Conservation (phyloP, 2,113 vertebrate species). For the Cariama cristata region DNA sequence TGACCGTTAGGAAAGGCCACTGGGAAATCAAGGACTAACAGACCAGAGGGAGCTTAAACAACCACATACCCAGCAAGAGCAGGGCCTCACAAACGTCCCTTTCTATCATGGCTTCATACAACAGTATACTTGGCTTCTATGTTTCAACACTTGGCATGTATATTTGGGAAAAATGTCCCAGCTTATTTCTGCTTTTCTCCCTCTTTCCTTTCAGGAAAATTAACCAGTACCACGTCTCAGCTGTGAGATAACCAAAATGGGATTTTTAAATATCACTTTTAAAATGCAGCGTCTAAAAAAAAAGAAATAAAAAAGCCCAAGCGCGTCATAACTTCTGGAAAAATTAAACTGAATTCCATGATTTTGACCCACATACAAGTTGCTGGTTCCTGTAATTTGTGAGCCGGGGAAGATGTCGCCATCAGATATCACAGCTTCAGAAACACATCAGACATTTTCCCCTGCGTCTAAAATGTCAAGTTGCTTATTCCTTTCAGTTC, state of each 20-base stretch:
- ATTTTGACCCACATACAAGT: background rate
- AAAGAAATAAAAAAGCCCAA: background rate
- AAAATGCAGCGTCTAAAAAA: background rate
- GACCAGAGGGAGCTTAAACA: background rate
- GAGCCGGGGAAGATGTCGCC: background rate
- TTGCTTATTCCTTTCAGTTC: background rate
- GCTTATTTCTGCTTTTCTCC: background rate
- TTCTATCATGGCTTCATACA: background rate
- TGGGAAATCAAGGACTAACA: background rate
- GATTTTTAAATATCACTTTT: background rate
- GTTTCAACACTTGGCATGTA: background rate
- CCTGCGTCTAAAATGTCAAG: background rate
- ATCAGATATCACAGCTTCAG: background rate
- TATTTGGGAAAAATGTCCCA: background rate
- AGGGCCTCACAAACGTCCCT: background rate
- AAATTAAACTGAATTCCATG: background rate
- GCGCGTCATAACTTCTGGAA: background rate
- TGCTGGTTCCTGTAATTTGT: background rate
- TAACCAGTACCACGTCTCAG: background rate
- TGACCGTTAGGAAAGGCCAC: background rate
- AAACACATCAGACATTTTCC: background rate
- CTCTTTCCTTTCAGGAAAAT: background rate
- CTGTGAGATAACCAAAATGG: background rate
- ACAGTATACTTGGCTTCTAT: background rate
- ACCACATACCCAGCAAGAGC: background rate